phyloP scores from a whole-genome alignment of 2,888 invertebrate species.

The Calameuta pallipes region DNA sequence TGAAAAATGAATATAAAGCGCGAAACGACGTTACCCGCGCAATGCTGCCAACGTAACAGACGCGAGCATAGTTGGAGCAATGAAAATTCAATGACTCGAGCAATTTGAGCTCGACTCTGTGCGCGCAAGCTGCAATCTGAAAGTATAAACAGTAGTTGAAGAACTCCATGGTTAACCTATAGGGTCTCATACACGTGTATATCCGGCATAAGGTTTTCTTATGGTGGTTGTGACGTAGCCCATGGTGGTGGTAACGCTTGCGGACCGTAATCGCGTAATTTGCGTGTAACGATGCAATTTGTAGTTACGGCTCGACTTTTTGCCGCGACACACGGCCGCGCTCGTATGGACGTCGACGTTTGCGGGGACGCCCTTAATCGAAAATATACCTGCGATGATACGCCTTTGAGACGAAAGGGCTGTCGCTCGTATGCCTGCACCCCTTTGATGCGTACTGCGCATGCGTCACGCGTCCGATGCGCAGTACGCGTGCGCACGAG shows the following conservation, averaged over 20 bases:
- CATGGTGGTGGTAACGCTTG: slow-evolving; percentile 31
- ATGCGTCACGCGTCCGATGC: neutral
- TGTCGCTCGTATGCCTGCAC: neutral
- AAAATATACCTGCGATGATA: neutral
- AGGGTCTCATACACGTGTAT: neutral
- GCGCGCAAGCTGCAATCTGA: slow-evolving; percentile 45
- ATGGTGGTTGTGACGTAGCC: neutral
- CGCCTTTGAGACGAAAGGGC: neutral
- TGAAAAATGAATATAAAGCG: neutral
- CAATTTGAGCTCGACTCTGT: slow-evolving; percentile 39
- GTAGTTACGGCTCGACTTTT: slow-evolving; percentile 49
- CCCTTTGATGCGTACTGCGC: neutral
- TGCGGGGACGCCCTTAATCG: neutral
- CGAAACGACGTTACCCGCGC: neutral
- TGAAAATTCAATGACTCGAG: slow-evolving; percentile 53
- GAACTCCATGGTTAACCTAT: neutral
- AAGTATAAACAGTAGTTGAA: slow-evolving; percentile 53
- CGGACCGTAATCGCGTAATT: slow-evolving; percentile 55
- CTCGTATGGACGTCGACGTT: neutral
- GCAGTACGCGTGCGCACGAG: neutral
- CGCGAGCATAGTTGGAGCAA: slow-evolving; percentile 33
- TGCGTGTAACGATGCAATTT: slow-evolving; percentile 61
- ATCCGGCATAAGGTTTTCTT: neutral
- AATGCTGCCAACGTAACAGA: neutral
- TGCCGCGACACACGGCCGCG: slow-evolving; percentile 8